Evolutionary conservation across 2,113 vertebrate genomes (phyloP), one percentile per base, ranked within the genome.

Genomic region (Pristiophorus japonicus): DNA sequence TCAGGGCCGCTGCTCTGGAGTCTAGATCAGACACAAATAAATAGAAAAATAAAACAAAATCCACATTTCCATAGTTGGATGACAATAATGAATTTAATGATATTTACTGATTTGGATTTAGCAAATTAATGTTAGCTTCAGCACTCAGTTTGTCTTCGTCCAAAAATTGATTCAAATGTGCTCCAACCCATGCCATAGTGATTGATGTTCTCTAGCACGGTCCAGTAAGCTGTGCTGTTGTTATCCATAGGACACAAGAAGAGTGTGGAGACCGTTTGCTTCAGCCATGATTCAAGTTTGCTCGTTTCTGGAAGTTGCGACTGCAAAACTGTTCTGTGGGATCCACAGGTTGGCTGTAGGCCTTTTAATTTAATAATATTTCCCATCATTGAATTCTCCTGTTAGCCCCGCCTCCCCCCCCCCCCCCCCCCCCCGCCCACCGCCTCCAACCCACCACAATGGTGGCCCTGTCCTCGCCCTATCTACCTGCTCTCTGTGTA

Each of bases 301-400:
- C 95, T 97, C 81, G 96, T 96, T 59, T 97, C 97, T 0, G 97
- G 96, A 24, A 96, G 97, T 62, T 97, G 97, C 97, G 97, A 96
- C 96, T 96, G 94, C 78, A 14, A 0, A 0, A 96, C 96, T 22
- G 34, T 96, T n/a, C 96, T 96, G n/a, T 96, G 97, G 97, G 96
- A 97, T n/a, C 95, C 96, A 0, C 95, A 96, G 96, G 96, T 96
- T 73, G 38, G 92, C 85, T 55, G 8, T 12, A 66, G 24, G 4
- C 20, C 38, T 81, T 81, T 81, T 45, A 20, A 93, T 65, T 90
- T 62, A 88, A 55, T 59, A 16, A 59, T 51, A 55, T 14, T 16
- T 63, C 7, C 55, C 7, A n/a, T 14, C 34, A 63, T 91, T 38
- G 34, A 38, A 0, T 91, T 38, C 55, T n/a, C 30, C 24, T 59